Percentiles rank a stretch among this genome's conserved stretches.
phyloP scores from a whole-genome alignment of 2,888 invertebrate genomes.

The Urechis unicinctus region DNA sequence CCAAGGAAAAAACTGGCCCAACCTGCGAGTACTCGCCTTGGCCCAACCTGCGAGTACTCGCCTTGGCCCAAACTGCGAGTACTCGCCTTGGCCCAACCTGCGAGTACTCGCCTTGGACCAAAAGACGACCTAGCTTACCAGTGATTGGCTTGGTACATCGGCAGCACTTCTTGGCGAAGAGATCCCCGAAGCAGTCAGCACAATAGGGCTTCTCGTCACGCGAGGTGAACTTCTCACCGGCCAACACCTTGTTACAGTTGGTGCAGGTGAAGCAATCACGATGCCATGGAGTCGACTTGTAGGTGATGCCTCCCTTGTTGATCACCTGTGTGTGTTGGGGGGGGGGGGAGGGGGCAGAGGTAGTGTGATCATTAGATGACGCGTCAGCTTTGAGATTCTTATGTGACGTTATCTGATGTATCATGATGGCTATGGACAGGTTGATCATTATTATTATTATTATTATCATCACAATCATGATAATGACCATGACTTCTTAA shows the following conservation, averaged over 20 bases:
- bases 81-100: neutral
- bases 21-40: no score
- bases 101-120: neutral
- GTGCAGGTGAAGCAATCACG: constrained; percentile 99
- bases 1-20: no score
- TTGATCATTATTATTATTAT: neutral
- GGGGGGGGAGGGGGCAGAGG: no score
- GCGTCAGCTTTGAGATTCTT: no score
- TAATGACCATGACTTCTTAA: neutral
- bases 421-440: no score
- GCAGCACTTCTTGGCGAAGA: constrained; percentile 97
- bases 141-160: constrained; percentile 97
- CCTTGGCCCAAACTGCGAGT: no score
- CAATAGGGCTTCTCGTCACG: constrained; percentile 99
- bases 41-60: neutral
- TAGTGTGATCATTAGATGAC: no score
- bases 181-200: constrained; percentile 96
- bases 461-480: constrained; percentile 1
- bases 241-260: constrained; percentile 89
- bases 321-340: no score
- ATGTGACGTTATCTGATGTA: no score
- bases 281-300: constrained; percentile 99
- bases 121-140: constrained; percentile 56
- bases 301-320: constrained; percentile 97
- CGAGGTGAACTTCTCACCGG: constrained; percentile 96